phyloP scores from a whole-genome alignment of 1,140 invertebrate species.

The Lasioglossum albipes region DNA sequence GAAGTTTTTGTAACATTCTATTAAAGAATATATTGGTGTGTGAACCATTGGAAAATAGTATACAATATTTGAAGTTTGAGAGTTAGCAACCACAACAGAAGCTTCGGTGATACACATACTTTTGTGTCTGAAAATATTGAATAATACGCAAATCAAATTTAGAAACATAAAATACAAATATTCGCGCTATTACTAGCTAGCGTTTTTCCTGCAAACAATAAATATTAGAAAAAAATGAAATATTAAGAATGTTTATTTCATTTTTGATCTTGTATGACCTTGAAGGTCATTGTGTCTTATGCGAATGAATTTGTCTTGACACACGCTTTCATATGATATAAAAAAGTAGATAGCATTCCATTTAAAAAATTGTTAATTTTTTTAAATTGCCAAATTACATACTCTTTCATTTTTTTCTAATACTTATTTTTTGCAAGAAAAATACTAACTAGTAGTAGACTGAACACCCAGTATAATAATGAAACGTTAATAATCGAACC shows the following conservation, averaged over 20 bases:
- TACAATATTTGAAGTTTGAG: slow-evolving; percentile 25
- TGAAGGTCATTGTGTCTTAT: no score
- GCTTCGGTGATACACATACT: slow-evolving; percentile 65
- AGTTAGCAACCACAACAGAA: slow-evolving; percentile 34
- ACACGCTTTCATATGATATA: no score
- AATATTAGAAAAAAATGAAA: neutral
- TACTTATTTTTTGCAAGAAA: no score
- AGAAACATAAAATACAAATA: no score
- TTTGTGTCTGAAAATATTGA: slow-evolving; percentile 57
- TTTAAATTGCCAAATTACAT: no score
- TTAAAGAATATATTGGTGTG: slow-evolving; percentile 66
- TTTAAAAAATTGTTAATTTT: no score
- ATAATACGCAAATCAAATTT: neutral
- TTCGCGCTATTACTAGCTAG: no score
- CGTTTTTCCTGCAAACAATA: no score
- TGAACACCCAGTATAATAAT: neutral
- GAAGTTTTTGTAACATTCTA: slow-evolving; percentile 66
- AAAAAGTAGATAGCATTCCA: no score
- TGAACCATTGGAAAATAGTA: slow-evolving; percentile 64
- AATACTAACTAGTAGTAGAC: no score
- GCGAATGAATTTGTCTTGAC: no score
- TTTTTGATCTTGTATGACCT: neutral
- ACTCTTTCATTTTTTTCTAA: no score
- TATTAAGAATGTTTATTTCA: neutral
- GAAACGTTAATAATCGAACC: slow-evolving; percentile 30